Evolutionary conservation across 2,888 invertebrate genomes (phyloP).

Genomic region (Ichneumoninae sp.): DNA sequence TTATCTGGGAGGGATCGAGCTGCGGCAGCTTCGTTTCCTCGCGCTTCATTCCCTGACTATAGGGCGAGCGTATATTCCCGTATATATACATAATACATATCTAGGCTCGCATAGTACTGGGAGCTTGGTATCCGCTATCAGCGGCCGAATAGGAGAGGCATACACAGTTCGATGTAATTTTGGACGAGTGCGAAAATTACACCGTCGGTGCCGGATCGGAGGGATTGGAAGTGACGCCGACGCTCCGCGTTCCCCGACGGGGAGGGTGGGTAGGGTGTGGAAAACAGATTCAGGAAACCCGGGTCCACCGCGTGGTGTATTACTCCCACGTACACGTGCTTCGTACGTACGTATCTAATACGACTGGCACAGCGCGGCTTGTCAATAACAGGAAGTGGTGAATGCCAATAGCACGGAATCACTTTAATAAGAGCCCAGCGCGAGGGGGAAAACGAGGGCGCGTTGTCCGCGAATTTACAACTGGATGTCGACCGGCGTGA

Average conservation of each 20-base stretch:
- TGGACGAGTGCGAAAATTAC: conserved; percentile 73
- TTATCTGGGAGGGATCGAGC: conserved; percentile 70
- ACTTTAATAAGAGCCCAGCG: conserved; percentile 69
- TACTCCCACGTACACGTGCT: conserved; percentile 17
- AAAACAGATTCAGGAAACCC: conserved; percentile 34
- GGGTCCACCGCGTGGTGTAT: neutral
- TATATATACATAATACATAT: conserved; percentile 18
- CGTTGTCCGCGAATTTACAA: conserved; percentile 42
- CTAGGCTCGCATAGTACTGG: neutral
- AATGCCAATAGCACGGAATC: conserved; percentile 82
- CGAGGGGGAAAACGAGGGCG: conserved; percentile 32
- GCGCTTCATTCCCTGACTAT: conserved; percentile 17
- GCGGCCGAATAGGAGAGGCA: neutral
- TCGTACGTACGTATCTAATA: conserved; percentile 44
- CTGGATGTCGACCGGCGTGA: conserved; percentile 5
- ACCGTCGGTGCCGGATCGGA: conserved; percentile 57
- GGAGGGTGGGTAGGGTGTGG: neutral
- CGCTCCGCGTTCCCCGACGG: neutral
- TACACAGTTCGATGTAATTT: conserved; percentile 69
- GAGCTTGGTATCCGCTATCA: neutral
- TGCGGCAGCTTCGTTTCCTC: conserved; percentile 57
- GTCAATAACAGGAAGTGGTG: conserved; percentile 80
- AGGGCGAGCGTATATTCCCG: neutral
- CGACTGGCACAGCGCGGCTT: conserved; percentile 59
- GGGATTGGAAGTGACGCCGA: conserved; percentile 74